Base-by-base conservation (phyloP, 2,797 vertebrate genomes). In the Decapterus maruadsi region DNA sequence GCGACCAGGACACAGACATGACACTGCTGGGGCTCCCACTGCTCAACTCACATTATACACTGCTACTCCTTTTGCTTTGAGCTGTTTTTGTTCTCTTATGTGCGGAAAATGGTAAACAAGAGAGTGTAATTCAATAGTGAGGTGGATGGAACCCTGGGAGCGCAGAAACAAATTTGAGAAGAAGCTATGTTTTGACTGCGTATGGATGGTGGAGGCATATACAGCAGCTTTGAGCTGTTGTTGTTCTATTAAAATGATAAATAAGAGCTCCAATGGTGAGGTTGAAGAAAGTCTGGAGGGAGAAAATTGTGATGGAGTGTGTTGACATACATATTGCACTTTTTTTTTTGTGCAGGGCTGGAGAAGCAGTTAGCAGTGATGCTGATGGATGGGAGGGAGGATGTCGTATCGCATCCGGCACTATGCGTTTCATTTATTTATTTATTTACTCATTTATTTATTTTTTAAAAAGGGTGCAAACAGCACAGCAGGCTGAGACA, bases 81-180 rank as follows among this genome's bases (percentile, higher is more conserved):
- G 90, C 84, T 89, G 86, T 89, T 92, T 90, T 84, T 91, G 83
- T 90, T 88, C 87, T 81, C 61, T 85, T 82, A 70, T 88, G 85
- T 86, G 73, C 48, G 43, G 77, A 84, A 92, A 87, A 88, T 77
- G 67, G 87, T 89, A 91, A 92, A 93, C 86, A 91, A 90, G 67
- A 78, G 65, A 78, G 84, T 75, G 70, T 77, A 87, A 90, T 88
- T 89, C 86, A 90, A 77, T 66, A 75, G 81, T 80, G 72, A 75
- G 81, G 81, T 84, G 75, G 77, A 81, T 46, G 58, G 74, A 81
- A 62, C 78, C 86, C 89, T 77, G 55, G 43, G 58, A 90, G 89
- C 87, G 64, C 22, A 80, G 76, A 81, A 84, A 87, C 78, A 74
- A 38, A 86, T 87, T 85, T 79, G 17, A 78, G 73, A 73, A 80